Percentiles rank a stretch among this genome's conserved stretches.
Conservation (phyloP, 2,888 invertebrate genomes). For the Geotrupes spiniger region DNA sequence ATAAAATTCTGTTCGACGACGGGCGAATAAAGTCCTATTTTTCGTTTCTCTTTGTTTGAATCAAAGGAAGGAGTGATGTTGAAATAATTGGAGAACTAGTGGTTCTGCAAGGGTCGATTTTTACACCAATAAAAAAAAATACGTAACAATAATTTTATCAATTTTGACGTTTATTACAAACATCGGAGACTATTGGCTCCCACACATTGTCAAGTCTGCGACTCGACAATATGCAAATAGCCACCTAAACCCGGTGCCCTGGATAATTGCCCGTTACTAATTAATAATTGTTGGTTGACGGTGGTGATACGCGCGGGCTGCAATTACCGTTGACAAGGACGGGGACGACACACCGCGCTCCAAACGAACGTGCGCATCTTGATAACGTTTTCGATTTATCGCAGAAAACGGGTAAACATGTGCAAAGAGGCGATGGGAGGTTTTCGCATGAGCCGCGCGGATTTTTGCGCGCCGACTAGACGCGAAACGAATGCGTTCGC, state of each 20-base stretch:
- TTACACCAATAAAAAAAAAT: too few species aligned
- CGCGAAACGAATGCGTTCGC: not conserved
- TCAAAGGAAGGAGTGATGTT: too few species aligned
- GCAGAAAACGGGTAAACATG: not conserved
- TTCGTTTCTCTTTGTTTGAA: too few species aligned
- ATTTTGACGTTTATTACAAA: too few species aligned
- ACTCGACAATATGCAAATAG: too few species aligned
- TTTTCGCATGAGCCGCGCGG: not conserved
- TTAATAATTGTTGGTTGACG: conserved; percentile 22
- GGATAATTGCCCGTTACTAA: conserved; percentile 21
- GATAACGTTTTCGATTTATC: conserved; percentile 9
- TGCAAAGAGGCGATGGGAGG: too few species aligned
- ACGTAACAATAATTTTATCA: too few species aligned
- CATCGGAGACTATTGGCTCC: too few species aligned
- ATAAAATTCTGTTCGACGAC: conserved; percentile 9
- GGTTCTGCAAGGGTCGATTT: too few species aligned
- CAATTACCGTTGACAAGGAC: conserved; percentile 6
- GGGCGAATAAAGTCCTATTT: too few species aligned
- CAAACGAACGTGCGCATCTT: conserved; percentile 4
- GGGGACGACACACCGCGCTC: conserved; percentile 1
- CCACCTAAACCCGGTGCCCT: conserved; percentile 10
- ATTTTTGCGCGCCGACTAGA: conserved; percentile 1
- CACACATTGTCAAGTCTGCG: too few species aligned
- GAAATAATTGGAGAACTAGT: too few species aligned
- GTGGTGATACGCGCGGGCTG: conserved; percentile 7